These are phyloP conservation scores for Alcedo atthis DNA, from an alignment of 2,797 vertebrate species.

Conservation along the genomic window DNA sequence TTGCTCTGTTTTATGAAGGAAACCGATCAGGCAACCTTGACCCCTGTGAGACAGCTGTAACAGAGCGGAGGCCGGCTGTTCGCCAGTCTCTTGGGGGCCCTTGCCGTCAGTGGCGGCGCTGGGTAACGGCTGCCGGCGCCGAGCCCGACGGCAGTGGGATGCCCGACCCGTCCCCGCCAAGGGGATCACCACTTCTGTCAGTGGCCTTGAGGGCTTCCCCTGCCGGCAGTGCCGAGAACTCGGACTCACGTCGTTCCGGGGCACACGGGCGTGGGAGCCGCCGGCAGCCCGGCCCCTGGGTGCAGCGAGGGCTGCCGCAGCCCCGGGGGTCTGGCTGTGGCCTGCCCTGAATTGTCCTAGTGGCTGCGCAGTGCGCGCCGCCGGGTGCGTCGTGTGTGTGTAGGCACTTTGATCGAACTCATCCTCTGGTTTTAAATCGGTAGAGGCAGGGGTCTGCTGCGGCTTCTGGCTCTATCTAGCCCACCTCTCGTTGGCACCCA, in stretches of 20 bases:
- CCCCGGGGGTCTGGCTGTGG: accelerated
- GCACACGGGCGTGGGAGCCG: accelerated
- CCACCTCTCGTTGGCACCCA: accelerated
- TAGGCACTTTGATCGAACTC: too few relatives aligned
- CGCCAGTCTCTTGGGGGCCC: neutral
- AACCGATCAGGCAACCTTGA: neutral
- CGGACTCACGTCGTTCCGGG: too few relatives aligned
- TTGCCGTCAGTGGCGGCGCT: neutral
- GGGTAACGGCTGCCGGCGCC: neutral
- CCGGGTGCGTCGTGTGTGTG: too few relatives aligned
- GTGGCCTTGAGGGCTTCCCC: accelerated
- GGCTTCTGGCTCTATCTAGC: neutral
- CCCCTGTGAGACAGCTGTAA: neutral
- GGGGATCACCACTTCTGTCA: accelerated
- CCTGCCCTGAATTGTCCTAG: accelerated
- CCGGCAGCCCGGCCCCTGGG: accelerated
- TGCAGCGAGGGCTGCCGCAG: accelerated
- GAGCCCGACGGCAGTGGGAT: neutral
- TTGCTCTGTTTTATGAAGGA: accelerated
- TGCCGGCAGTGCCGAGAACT: accelerated
- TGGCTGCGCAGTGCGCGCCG: accelerated
- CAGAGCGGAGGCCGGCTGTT: neutral
- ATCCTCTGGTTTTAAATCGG: neutral
- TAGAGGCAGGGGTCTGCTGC: neutral
- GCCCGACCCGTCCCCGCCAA: accelerated